phyloP scores from a whole-genome alignment of 2,888 invertebrate species.

The Diaprepes abbreviatus region DNA sequence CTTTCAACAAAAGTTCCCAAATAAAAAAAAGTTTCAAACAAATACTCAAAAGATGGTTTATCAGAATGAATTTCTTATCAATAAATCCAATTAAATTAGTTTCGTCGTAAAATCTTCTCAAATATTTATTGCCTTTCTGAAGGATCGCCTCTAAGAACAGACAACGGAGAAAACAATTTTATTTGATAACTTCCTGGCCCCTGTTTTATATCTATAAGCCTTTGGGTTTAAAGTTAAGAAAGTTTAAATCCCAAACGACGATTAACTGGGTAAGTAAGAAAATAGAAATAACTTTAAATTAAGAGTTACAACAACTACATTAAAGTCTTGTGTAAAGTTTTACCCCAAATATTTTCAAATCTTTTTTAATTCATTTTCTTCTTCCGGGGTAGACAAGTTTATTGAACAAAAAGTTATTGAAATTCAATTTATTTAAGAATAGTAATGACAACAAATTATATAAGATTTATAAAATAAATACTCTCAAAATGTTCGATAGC shows the following conservation, averaged over 20 bases:
- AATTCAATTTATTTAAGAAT: no score
- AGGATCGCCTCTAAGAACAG: not conserved
- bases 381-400: no score
- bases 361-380: no score
- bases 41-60: not conserved
- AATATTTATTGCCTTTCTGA: constrained; percentile 8
- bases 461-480: no score
- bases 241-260: constrained; percentile 3
- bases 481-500: no score
- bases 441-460: no score
- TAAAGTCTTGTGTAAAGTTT: not conserved
- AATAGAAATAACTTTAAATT: not conserved
- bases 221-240: constrained; percentile 13
- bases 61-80: not conserved
- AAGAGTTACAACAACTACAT: not conserved
- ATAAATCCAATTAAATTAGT: not conserved
- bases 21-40: not conserved
- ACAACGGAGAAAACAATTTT: constrained; percentile 18
- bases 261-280: not conserved
- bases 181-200: constrained; percentile 5
- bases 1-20: no score
- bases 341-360: no score
- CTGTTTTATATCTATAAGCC: constrained; percentile 3
- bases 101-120: not conserved
- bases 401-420: no score